A percentile compares a stretch with the other conserved stretches of the same genome.
Conservation (phyloP, 1,140 invertebrate species). For the Galleria mellonella region DNA sequence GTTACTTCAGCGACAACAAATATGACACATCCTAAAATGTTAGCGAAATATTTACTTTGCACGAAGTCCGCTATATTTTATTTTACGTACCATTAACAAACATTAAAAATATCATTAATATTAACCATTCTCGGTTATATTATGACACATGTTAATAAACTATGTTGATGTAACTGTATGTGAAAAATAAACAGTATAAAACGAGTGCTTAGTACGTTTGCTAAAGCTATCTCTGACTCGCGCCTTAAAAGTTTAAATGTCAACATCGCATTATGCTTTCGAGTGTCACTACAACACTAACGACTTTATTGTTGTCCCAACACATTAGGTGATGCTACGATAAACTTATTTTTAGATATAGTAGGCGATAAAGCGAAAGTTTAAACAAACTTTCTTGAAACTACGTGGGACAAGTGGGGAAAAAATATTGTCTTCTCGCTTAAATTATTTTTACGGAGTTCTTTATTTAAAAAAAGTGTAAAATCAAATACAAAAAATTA, state of each 20-base stretch:
- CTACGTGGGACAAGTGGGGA: too few species aligned
- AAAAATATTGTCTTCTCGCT: too few species aligned
- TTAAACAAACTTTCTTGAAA: too few species aligned
- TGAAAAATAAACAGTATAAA: constrained; percentile 65
- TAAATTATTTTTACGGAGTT: too few species aligned
- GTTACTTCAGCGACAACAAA: constrained; percentile 9
- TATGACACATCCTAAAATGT: constrained; percentile 13
- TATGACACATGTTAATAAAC: constrained; percentile 46
- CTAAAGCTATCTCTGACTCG: constrained; percentile 59
- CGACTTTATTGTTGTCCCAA: constrained; percentile 19
- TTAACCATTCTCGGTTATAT: constrained; percentile 39
- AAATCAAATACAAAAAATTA: too few species aligned
- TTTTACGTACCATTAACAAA: background rate
- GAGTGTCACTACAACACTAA: constrained; percentile 46
- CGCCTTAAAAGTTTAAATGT: constrained; percentile 56
- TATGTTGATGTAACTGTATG: constrained; percentile 51
- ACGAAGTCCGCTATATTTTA: background rate
- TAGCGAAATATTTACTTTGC: constrained; percentile 5
- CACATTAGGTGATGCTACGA: constrained; percentile 3
- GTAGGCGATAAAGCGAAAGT: too few species aligned
- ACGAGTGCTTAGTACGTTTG: constrained; percentile 54
- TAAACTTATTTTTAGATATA: background rate
- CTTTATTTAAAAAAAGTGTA: too few species aligned
- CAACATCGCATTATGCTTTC: constrained; percentile 54
- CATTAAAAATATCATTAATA: constrained; percentile 17